A percentile compares a stretch with the other conserved stretches of the same genome.
phyloP scores from a whole-genome alignment of 2,797 vertebrate genomes.

The Rhabdomys pumilio region DNA sequence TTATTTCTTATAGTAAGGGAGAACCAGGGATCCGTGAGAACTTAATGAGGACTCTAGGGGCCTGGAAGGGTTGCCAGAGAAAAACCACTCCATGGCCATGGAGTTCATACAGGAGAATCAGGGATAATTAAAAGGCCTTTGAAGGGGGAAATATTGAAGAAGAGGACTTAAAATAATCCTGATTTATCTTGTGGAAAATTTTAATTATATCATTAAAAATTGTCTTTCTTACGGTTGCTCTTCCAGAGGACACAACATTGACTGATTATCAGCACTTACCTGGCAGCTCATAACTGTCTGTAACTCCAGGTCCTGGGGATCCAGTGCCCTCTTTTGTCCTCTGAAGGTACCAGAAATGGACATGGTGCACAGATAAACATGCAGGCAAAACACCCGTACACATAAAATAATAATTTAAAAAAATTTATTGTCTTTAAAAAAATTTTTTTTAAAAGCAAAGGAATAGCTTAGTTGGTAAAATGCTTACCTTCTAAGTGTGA shows the following conservation, averaged over 20 bases:
- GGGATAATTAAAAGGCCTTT: background rate
- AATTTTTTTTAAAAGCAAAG: too few relatives aligned
- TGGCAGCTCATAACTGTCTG: background rate
- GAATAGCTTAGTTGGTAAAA: background rate
- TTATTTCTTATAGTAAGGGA: background rate
- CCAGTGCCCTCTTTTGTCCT: background rate
- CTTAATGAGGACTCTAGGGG: background rate
- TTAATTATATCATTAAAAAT: background rate
- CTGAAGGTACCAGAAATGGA: background rate
- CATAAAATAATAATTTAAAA: background rate
- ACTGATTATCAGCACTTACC: background rate
- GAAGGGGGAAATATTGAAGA: background rate
- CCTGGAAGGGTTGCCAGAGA: background rate
- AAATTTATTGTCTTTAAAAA: background rate
- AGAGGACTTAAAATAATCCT: background rate
- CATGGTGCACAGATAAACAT: too few relatives aligned
- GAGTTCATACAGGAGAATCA: background rate
- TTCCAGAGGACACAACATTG: background rate
- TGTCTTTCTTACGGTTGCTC: background rate
- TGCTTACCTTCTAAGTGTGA: background rate
- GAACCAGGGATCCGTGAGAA: conserved; percentile 13
- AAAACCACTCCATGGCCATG: background rate
- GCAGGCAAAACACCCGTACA: background rate
- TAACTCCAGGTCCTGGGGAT: background rate
- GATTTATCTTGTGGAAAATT: conserved; percentile 20